A percentile compares a stretch with the other conserved stretches of the same genome.
Conservation (phyloP, 2,888 invertebrate genomes). For the Koerneria pararmatus region DNA sequence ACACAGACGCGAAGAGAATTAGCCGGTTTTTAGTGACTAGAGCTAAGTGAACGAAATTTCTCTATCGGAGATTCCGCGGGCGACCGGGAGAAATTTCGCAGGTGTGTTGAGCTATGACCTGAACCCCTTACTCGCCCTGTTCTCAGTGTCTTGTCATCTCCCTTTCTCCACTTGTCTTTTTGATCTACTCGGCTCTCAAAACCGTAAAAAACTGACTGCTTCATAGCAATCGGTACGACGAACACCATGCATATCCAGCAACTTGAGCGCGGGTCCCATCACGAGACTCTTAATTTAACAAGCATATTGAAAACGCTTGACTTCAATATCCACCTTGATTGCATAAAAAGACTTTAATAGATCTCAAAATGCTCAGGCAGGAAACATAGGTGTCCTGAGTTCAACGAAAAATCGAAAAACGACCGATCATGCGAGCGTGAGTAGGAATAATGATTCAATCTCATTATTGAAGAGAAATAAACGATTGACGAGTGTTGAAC, state of each 20-base stretch:
- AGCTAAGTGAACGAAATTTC: no score
- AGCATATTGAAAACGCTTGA: not conserved
- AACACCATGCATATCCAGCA: conserved; percentile 88
- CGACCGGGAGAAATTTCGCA: no score
- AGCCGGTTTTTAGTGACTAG: no score
- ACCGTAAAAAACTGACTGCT: conserved; percentile 81
- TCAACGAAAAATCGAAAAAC: not conserved
- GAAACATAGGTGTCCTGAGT: not conserved
- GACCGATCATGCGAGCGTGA: no score
- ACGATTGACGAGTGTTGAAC: no score
- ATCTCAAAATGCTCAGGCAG: not conserved
- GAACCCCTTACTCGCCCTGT: no score
- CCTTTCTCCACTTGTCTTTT: not conserved
- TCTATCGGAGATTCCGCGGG: no score
- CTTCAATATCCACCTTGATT: not conserved
- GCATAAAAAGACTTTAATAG: not conserved
- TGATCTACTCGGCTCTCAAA: no score
- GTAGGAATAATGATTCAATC: no score
- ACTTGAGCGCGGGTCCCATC: conserved; percentile 76
- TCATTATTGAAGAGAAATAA: no score
- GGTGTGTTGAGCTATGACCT: no score
- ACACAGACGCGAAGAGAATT: no score
- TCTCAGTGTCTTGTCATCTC: not conserved
- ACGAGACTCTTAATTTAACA: conserved; percentile 26
- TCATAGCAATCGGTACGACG: conserved; percentile 88